Percentiles rank a stretch among this genome's conserved stretches.
Conservation (phyloP, 1,140 invertebrate genomes). For the Triops cancriformis region DNA sequence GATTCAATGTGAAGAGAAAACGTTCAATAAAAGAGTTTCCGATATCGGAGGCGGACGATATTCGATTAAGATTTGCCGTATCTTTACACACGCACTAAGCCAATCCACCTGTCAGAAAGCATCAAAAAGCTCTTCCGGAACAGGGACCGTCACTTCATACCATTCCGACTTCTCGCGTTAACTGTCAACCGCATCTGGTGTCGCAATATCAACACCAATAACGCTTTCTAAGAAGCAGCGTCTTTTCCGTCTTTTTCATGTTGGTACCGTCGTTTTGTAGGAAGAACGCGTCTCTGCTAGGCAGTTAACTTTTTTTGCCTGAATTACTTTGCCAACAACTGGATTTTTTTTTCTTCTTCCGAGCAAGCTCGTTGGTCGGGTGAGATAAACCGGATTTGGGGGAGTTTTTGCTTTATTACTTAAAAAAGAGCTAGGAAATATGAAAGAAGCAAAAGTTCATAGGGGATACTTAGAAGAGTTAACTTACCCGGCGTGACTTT, state of each 20-base stretch:
- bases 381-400: not conserved
- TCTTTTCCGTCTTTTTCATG: not conserved
- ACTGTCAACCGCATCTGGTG: not conserved
- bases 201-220: not conserved
- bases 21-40: too few relatives aligned
- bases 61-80: not conserved
- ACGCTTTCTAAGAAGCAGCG: not conserved
- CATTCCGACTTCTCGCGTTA: not conserved
- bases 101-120: not conserved
- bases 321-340: not conserved
- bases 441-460: not conserved
- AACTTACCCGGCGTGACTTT: slow-evolving; percentile 10
- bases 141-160: not conserved
- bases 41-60: not conserved
- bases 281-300: not conserved
- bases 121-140: not conserved
- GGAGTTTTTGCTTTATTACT: too few relatives aligned
- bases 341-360: not conserved
- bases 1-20: not conserved
- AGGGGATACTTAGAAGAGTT: not conserved
- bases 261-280: not conserved
- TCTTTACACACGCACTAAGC: not conserved
- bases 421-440: not conserved
- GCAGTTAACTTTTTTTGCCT: not conserved
- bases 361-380: not conserved